Evolutionary conservation across 1,140 invertebrate genomes (phyloP).

Genomic region (Heliconius himera): DNA sequence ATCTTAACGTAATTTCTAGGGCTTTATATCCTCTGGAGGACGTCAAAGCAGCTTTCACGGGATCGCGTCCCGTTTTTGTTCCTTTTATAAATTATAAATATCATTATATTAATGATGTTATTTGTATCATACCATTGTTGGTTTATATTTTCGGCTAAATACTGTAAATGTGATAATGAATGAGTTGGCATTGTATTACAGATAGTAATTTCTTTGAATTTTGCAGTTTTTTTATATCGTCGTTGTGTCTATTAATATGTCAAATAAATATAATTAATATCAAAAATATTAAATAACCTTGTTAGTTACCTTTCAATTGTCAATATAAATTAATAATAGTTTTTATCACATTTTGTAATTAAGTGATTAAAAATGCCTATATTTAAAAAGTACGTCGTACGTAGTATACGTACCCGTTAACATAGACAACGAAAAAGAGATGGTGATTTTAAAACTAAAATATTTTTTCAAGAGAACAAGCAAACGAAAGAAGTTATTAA

Average conservation of each 20-base stretch:
- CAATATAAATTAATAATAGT: too few relatives aligned
- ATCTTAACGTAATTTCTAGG: constrained; percentile 50
- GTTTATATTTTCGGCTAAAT: neutral
- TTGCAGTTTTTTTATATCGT: neutral
- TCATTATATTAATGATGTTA: neutral
- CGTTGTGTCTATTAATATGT: too few relatives aligned
- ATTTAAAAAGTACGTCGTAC: too few relatives aligned
- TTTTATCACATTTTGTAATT: too few relatives aligned
- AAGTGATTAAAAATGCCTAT: too few relatives aligned
- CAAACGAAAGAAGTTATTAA: constrained; percentile 49
- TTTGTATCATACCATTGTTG: neutral
- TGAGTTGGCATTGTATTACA: neutral
- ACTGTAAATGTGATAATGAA: neutral
- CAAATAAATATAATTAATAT: too few relatives aligned
- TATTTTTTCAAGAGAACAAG: constrained; percentile 34
- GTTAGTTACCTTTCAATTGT: too few relatives aligned
- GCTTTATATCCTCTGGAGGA: constrained; percentile 43
- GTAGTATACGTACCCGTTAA: neutral
- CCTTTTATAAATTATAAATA: constrained; percentile 11
- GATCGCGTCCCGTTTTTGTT: constrained; percentile 1
- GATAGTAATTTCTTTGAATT: neutral
- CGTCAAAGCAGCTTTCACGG: constrained; percentile 20
- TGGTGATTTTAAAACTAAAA: constrained; percentile 34
- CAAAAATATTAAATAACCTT: too few relatives aligned
- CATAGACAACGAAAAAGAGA: constrained; percentile 17